Evolutionary conservation across 2,113 vertebrate species (phyloP).

Genomic region (Garra rufa): DNA sequence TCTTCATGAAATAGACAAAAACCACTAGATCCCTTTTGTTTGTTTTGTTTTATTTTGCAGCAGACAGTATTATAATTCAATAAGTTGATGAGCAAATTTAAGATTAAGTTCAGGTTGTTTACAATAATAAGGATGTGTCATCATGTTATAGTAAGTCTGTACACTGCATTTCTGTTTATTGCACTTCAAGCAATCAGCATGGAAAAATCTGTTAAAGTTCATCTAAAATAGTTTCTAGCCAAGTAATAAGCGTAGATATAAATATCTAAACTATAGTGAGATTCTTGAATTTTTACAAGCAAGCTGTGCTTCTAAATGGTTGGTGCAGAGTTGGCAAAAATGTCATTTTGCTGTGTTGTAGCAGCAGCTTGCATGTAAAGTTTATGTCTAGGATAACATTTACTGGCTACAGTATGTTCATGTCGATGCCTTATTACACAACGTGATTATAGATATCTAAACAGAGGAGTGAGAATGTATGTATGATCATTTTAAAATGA

Average conservation of each 20-base stretch:
- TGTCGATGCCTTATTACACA: neutral
- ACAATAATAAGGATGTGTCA: neutral
- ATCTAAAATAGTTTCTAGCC: neutral
- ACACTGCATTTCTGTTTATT: neutral
- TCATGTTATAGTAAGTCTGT: neutral
- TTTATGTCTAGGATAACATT: constrained; percentile 15
- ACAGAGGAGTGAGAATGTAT: constrained; percentile 16
- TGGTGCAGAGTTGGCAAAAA: neutral
- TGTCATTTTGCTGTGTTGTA: neutral
- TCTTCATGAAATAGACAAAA: constrained; percentile 31
- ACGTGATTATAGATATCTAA: neutral
- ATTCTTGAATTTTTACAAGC: neutral
- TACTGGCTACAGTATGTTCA: neutral
- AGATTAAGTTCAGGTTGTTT: neutral
- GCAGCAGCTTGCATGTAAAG: constrained; percentile 17
- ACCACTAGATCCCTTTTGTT: neutral
- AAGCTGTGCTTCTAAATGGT: neutral
- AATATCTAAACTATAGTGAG: neutral
- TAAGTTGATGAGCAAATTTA: neutral
- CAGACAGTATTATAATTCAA: constrained; percentile 20
- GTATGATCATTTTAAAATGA: constrained; percentile 19
- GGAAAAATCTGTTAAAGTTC: neutral
- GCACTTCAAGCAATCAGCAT: neutral
- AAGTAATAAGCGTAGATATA: neutral
- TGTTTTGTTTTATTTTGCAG: constrained; percentile 21